phyloP scores from a whole-genome alignment of 1,140 invertebrate genomes.

The Hylaeus volcanicus region DNA sequence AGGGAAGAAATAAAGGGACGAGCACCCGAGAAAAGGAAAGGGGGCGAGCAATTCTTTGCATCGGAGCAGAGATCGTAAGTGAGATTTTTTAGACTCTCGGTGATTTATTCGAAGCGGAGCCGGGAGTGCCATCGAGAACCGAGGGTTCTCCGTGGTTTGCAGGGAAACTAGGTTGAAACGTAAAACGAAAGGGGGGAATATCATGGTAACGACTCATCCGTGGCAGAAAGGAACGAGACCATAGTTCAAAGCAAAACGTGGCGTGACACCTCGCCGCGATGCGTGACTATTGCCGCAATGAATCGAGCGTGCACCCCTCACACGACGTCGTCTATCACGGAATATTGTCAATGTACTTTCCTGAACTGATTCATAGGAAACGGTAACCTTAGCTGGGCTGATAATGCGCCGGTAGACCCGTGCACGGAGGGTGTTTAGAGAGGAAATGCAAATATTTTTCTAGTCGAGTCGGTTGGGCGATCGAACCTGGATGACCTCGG shows the following conservation, averaged over 20 bases:
- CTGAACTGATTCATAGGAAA: constrained; percentile 38
- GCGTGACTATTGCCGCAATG: constrained; percentile 58
- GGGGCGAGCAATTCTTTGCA: constrained; percentile 53
- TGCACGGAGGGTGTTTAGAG: background rate
- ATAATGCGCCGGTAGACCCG: background rate
- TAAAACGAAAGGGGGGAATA: constrained; percentile 22
- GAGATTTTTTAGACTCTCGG: constrained; percentile 59
- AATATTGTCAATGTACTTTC: constrained; percentile 26
- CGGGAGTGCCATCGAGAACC: constrained; percentile 37
- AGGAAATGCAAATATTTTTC: background rate
- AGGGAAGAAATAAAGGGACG: constrained; percentile 29
- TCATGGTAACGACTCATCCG: constrained; percentile 52
- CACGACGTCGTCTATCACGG: constrained; percentile 23
- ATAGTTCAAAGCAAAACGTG: constrained; percentile 52
- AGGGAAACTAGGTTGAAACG: constrained; percentile 31
- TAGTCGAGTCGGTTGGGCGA: background rate
- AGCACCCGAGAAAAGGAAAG: too few relatives aligned
- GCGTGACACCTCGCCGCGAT: constrained; percentile 56
- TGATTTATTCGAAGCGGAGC: constrained; percentile 61
- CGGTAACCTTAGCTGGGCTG: constrained; percentile 11
- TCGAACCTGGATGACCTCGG: too few relatives aligned
- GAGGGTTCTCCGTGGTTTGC: constrained; percentile 42
- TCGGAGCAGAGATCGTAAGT: constrained; percentile 53
- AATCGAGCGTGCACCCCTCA: constrained; percentile 27
- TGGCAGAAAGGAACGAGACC: constrained; percentile 40